phyloP scores from a whole-genome alignment of 2,888 invertebrate species.

The Galerucella nymphaeae region DNA sequence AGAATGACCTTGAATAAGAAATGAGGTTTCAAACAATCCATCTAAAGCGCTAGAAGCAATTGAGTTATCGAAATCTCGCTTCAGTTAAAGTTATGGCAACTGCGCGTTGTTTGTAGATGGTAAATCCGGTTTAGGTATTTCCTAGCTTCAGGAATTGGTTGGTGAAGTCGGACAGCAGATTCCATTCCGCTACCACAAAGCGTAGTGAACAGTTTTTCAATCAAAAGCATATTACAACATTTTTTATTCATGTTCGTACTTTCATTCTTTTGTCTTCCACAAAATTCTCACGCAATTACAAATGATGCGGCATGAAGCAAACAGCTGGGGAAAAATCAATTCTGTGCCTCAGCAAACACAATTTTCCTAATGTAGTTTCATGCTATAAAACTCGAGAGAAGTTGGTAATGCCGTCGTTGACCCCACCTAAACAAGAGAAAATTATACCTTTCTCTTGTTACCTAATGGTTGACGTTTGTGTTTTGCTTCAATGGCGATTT shows the following conservation, averaged over 20 bases:
- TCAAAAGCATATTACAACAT: too few species aligned
- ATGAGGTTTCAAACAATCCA: too few species aligned
- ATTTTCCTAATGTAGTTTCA: constrained; percentile 34
- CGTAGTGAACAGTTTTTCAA: too few species aligned
- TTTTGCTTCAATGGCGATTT: constrained; percentile 26
- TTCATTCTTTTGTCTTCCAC: constrained; percentile 2
- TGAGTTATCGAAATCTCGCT: too few species aligned
- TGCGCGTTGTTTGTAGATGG: too few species aligned
- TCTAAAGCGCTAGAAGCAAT: too few species aligned
- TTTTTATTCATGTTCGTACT: not conserved
- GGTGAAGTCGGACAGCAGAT: too few species aligned
- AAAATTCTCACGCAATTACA: constrained; percentile 13
- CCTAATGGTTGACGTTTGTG: constrained; percentile 24
- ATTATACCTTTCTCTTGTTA: constrained; percentile 31
- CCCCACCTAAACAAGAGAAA: constrained; percentile 33
- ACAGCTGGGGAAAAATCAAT: constrained; percentile 21
- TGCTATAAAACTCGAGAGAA: constrained; percentile 29
- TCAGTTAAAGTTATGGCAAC: too few species aligned
- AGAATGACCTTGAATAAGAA: too few species aligned
- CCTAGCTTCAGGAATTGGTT: too few species aligned
- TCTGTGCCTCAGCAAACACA: constrained; percentile 29
- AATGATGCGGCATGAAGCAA: constrained; percentile 14
- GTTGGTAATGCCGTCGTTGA: constrained; percentile 33
- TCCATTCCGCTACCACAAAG: too few species aligned
- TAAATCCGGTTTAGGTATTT: too few species aligned